Conservation (phyloP, 2,888 invertebrate genomes). For the Aspidiotus destructor region DNA sequence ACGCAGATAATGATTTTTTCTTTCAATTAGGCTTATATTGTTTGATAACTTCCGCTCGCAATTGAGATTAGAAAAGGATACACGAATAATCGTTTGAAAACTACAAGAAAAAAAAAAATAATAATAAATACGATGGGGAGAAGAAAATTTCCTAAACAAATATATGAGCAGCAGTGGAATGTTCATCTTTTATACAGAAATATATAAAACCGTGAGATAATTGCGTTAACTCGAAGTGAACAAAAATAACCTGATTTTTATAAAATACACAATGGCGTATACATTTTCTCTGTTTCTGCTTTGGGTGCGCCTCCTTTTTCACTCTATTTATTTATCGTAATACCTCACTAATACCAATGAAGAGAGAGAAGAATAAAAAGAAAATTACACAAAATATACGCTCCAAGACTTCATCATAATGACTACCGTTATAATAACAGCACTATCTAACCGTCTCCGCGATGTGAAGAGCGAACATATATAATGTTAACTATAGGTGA, state of each 20-base stretch:
- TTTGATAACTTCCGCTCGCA: too few relatives aligned
- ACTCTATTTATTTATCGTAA: slow-evolving; percentile 10
- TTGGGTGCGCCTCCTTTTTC: slow-evolving; percentile 12
- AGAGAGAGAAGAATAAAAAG: slow-evolving; percentile 5
- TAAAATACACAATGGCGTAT: slow-evolving; percentile 22
- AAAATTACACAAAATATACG: slow-evolving; percentile 14
- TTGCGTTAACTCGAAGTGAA: slow-evolving; percentile 22
- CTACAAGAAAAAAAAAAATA: too few relatives aligned
- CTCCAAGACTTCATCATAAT: slow-evolving; percentile 1
- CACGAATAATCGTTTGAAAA: too few relatives aligned
- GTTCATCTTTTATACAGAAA: too few relatives aligned
- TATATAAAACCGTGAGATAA: slow-evolving; percentile 25
- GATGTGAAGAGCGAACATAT: neutral
- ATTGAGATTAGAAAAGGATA: too few relatives aligned
- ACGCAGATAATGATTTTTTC: too few relatives aligned
- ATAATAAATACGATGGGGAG: too few relatives aligned
- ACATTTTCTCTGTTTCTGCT: slow-evolving; percentile 12
- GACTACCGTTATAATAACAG: slow-evolving; percentile 23
- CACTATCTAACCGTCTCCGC: slow-evolving; percentile 6
- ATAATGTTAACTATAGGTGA: neutral
- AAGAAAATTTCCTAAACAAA: too few relatives aligned
- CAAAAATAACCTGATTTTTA: slow-evolving; percentile 27
- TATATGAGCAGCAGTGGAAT: too few relatives aligned
- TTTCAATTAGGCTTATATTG: too few relatives aligned
- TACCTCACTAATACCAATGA: slow-evolving; percentile 8